Evolutionary conservation across 2,113 vertebrate genomes (phyloP).

Genomic region (Semnornis frantzii): DNA sequence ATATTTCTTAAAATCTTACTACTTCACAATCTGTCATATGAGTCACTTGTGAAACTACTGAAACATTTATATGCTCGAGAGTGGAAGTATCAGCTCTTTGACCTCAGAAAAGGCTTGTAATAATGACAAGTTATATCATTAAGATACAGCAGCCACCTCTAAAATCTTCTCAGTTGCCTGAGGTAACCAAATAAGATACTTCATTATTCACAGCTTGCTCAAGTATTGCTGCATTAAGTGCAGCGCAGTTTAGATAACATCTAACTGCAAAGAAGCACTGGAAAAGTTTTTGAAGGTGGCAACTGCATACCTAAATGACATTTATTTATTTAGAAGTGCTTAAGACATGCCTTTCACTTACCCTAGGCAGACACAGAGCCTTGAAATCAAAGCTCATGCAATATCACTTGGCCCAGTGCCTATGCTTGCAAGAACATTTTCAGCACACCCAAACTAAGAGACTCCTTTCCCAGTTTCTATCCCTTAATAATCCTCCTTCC

Average conservation of each 20-base stretch:
- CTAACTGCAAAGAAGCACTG: constrained; percentile 45
- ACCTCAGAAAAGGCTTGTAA: constrained; percentile 4
- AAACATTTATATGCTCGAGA: background rate
- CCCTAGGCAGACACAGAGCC: constrained; percentile 34
- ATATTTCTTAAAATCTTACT: background rate
- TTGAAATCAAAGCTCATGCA: constrained; percentile 49
- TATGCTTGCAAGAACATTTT: constrained; percentile 44
- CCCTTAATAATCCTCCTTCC: constrained; percentile 37
- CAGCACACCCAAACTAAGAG: constrained; percentile 49
- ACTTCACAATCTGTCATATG: background rate
- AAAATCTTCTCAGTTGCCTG: background rate
- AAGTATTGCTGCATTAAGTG: constrained; percentile 15
- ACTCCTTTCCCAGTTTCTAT: constrained; percentile 41
- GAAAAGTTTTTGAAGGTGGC: constrained; percentile 47
- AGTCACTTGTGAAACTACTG: background rate
- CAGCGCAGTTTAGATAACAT: constrained; percentile 57
- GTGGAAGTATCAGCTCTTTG: background rate
- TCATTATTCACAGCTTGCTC: constrained; percentile 15
- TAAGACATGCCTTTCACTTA: constrained; percentile 54
- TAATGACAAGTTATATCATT: constrained; percentile 1
- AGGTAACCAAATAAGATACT: constrained; percentile 37
- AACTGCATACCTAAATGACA: constrained; percentile 59
- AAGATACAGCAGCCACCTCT: background rate
- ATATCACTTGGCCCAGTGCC: constrained; percentile 39
- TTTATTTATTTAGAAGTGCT: constrained; percentile 60